Conservation (phyloP, 2,113 vertebrate species). For the Laticauda laticaudata region DNA sequence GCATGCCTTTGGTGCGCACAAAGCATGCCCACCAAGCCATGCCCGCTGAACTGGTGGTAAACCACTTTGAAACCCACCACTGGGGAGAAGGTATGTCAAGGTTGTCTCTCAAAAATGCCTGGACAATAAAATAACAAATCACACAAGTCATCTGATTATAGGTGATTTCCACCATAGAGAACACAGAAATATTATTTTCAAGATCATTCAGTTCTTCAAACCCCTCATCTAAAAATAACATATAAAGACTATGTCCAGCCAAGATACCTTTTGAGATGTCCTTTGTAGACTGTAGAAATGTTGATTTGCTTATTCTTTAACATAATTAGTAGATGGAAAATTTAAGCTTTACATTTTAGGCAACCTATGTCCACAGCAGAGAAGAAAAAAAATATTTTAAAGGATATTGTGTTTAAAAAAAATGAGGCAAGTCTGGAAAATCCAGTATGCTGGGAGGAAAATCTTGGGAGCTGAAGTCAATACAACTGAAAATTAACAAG, state of each 20-base stretch:
- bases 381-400: not conserved
- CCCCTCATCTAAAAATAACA: not conserved
- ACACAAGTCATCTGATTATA: not conserved
- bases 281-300: not conserved
- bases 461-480: not conserved
- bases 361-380: not conserved
- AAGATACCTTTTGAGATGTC: not conserved
- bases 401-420: not conserved
- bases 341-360: not conserved
- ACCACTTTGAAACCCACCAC: too few relatives aligned
- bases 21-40: too few relatives aligned
- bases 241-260: not conserved
- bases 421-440: not conserved
- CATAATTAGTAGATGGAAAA: not conserved
- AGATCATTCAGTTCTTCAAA: not conserved
- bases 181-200: not conserved
- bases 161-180: not conserved
- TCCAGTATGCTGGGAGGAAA: not conserved
- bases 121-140: not conserved
- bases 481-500: not conserved
- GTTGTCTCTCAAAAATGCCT: not conserved
- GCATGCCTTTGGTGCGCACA: too few relatives aligned
- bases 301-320: not conserved
- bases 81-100: not conserved
- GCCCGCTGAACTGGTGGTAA: too few relatives aligned